These are phyloP conservation scores for Syngnathus floridae DNA, from an alignment of 2,113 vertebrate species.

Conservation along the genomic window DNA sequence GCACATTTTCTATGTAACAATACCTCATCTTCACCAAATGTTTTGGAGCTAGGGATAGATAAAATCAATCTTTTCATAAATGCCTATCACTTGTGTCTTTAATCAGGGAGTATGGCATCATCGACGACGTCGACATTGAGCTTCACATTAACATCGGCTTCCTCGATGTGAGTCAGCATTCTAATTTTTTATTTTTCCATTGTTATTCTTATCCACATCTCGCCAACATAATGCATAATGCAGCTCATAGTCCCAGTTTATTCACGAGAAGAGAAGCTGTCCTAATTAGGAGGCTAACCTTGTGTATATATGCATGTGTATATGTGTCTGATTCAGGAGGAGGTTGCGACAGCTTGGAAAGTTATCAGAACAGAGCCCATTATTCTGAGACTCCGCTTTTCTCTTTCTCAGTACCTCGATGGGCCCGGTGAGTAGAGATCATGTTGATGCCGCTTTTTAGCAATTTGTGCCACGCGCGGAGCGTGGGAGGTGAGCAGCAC, in stretches of 20 bases:
- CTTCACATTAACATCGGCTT: slow-evolving; percentile 96
- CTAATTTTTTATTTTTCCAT: slow-evolving; percentile 15
- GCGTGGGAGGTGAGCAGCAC: slow-evolving; percentile 48
- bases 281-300: slow-evolving; percentile 54
- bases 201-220: slow-evolving; percentile 20
- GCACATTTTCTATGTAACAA: not conserved
- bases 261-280: slow-evolving; percentile 45
- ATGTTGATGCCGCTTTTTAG: slow-evolving; percentile 36
- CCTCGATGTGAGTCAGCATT: slow-evolving; percentile 85
- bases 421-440: slow-evolving; percentile 85
- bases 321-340: slow-evolving; percentile 77
- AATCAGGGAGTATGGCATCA: slow-evolving; percentile 92
- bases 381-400: slow-evolving; percentile 91
- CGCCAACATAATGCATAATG: slow-evolving; percentile 35
- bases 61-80: not conserved
- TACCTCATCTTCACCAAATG: not conserved
- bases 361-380: slow-evolving; percentile 96
- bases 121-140: slow-evolving; percentile 97
- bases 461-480: slow-evolving; percentile 47
- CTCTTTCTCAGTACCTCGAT: slow-evolving; percentile 97
- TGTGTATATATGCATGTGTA: slow-evolving; percentile 45
- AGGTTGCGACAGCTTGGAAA: slow-evolving; percentile 98
- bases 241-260: slow-evolving; percentile 34
- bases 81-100: slow-evolving; percentile 21
- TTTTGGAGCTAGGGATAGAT: not conserved